phyloP scores from a whole-genome alignment of 1,140 invertebrate species.

The Thaumetopoea pityocampa region DNA sequence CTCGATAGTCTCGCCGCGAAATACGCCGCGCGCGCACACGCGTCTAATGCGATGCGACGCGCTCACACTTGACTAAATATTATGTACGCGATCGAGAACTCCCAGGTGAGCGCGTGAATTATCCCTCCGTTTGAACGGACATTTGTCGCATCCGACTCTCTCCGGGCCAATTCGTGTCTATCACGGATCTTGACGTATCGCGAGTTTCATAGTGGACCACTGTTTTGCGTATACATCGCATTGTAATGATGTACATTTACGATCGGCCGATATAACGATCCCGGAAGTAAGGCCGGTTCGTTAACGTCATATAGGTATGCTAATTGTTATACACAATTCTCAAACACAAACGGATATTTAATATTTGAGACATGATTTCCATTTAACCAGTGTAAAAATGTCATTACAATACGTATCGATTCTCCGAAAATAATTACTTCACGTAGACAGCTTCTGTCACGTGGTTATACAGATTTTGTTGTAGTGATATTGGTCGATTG shows the following conservation, averaged over 20 bases:
- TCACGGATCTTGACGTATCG: slow-evolving; percentile 24
- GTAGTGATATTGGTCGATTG: slow-evolving; percentile 11
- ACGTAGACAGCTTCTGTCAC: no score
- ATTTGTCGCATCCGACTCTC: slow-evolving; percentile 10
- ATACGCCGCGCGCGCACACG: slow-evolving; percentile 35
- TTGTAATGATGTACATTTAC: slow-evolving; percentile 62
- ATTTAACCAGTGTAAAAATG: no score
- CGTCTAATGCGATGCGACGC: slow-evolving; percentile 49
- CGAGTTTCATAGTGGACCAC: slow-evolving; percentile 28
- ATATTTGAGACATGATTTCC: no score
- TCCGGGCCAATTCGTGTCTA: slow-evolving; percentile 2
- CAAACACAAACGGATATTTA: slow-evolving; percentile 31
- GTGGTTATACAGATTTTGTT: slow-evolving; percentile 12
- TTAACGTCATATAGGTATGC: slow-evolving; percentile 65
- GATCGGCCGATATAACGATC: slow-evolving; percentile 53
- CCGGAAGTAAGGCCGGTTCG: slow-evolving; percentile 69
- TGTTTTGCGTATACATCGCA: slow-evolving; percentile 35
- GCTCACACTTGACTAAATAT: slow-evolving; percentile 43
- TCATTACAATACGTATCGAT: neutral
- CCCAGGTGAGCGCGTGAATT: slow-evolving; percentile 60
- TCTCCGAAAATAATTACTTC: slow-evolving; percentile 2
- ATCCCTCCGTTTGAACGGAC: slow-evolving; percentile 22
- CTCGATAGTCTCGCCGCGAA: slow-evolving; percentile 32
- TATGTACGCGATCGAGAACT: slow-evolving; percentile 70
- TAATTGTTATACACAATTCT: slow-evolving; percentile 57